Base-by-base conservation (phyloP, 1,140 invertebrate genomes). In the Conus ventricosus region DNA sequence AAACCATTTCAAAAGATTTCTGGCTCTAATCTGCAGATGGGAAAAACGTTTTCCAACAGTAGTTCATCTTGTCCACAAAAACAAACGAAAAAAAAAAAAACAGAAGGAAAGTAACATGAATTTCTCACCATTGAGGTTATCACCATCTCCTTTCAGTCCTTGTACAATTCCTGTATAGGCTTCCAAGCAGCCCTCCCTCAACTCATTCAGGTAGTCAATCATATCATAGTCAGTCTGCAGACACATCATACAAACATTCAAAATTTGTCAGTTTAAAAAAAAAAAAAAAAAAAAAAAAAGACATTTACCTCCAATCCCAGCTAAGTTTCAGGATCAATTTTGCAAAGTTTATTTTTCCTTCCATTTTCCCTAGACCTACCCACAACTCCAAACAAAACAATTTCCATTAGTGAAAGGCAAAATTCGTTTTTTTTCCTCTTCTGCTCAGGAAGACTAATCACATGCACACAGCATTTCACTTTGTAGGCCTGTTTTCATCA, bases 111-210 rank as follows among this genome's bases (percentile, higher is more conserved):
- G 67, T 23, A 71, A 7, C 20, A 13, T 71, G 17, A 71, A 71
- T 71, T 6, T 23, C 93, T 93, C 90, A 95, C 94, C 87, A 92
- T 91, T 95, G 55, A 97, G 96, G 91, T 95, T 95, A 55, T 96
- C 96, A 27, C 96, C 96, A 88, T 94, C 94, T 82, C 94, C 98
- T 93, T 99, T 98, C 23, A 99, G 95, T 55, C 99, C 99, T 95
- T 99, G 98, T 88, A 99, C 97, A 88, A 99, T 99, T 57, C 99
- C 99, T 75, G 98, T 99, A 94, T 99, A 99, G 0, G 98, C 98
- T 95, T 99, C 98, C 82, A 99, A 95, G 51, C 99, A 98, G 84
- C 98, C 98, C 95, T 99, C 98, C 20, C 98, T 96, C n/a, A 99
- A 95, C 93, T 99, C 98, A 94, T 98, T 98, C 83, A 99, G 96